Percentiles rank a stretch among this genome's conserved stretches.
Conservation (phyloP, 2,888 invertebrate genomes). For the Pammene aurita region DNA sequence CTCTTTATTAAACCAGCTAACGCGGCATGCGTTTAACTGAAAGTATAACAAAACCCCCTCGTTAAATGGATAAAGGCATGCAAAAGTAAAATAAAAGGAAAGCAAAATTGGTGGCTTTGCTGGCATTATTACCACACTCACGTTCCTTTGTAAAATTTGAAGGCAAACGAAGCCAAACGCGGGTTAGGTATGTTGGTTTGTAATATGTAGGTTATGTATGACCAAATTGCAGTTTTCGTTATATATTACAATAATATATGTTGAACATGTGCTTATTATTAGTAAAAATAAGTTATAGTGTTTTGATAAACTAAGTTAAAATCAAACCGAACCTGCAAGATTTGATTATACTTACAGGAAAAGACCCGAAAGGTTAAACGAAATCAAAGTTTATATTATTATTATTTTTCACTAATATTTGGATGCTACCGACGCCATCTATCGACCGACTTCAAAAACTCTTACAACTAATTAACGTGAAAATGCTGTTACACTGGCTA, state of each 20-base stretch:
- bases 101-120: neutral
- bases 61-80: neutral
- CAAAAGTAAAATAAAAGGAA: neutral
- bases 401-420: too few relatives aligned
- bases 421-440: conserved; percentile 14
- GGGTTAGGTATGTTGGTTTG: neutral
- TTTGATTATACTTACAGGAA: too few relatives aligned
- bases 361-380: neutral
- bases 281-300: too few relatives aligned
- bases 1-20: conserved; percentile 26
- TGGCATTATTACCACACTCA: neutral
- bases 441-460: neutral
- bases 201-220: neutral
- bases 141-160: conserved; percentile 5
- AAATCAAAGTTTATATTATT: neutral
- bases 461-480: conserved; percentile 24
- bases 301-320: neutral
- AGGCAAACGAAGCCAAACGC: neutral
- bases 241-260: too few relatives aligned
- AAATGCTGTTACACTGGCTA: conserved; percentile 21
- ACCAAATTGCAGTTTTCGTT: neutral
- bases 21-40: neutral
- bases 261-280: too few relatives aligned
- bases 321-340: too few relatives aligned
- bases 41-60: neutral